Evolutionary conservation across 2,113 vertebrate species (phyloP).

Genomic region (Pelobates fuscus): DNA sequence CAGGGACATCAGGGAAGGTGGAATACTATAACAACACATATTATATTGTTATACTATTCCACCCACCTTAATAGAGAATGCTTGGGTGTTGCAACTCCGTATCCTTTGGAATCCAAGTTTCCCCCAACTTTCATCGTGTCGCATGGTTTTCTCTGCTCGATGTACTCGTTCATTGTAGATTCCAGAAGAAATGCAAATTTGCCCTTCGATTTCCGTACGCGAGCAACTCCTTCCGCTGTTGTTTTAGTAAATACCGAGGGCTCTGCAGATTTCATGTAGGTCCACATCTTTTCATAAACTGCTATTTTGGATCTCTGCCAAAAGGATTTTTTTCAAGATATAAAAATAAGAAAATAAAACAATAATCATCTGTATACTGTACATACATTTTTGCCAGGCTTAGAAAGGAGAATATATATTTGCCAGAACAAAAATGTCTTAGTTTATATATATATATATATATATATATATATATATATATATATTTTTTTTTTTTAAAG

Average conservation of each 20-base stretch:
- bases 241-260: conserved; percentile 97
- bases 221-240: conserved; percentile 93
- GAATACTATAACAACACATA: conserved; percentile 98
- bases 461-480: too few relatives aligned
- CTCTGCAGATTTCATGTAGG: conserved; percentile 97
- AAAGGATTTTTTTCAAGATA: conserved; percentile 54
- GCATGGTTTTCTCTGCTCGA: conserved; percentile 97
- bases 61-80: conserved; percentile 99
- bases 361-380: conserved; percentile 20
- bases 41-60: conserved; percentile 98
- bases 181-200: conserved; percentile 99
- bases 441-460: too few relatives aligned
- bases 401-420: too few relatives aligned
- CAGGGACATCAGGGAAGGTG: conserved; percentile 98
- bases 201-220: conserved; percentile 97
- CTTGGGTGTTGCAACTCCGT: conserved; percentile 97
- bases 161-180: conserved; percentile 99
- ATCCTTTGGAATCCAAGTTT: conserved; percentile 99
- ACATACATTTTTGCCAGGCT: too few relatives aligned
- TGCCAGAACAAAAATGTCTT: neutral
- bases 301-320: conserved; percentile 98
- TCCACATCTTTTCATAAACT: conserved; percentile 99
- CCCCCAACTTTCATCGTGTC: conserved; percentile 99
- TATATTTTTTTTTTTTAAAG: too few relatives aligned
- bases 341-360: conserved; percentile 63